Base-by-base conservation (phyloP, 2,797 vertebrate genomes). In the Podargus strigoides region DNA sequence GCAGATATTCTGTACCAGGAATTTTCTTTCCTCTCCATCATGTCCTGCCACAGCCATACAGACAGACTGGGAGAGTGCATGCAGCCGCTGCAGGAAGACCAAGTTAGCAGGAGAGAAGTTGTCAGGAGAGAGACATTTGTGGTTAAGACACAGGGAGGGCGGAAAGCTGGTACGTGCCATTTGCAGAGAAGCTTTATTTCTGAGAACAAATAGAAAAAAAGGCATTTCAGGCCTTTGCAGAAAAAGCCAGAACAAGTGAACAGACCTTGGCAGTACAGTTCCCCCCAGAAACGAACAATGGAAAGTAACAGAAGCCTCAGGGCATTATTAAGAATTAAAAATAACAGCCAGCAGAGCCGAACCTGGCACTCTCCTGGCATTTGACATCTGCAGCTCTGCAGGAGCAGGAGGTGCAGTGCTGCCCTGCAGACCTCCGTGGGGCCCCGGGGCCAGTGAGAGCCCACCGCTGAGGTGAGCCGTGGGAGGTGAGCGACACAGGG, bases 221-320 rank as follows among this genome's bases (percentile, higher is more conserved):
- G 69, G 49, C 52, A 77, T 90, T 91, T 91, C 50, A 90, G 44
- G 68, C 79, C 70, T 89, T 63, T 93, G 77, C 94, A 96, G 86
- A 88, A 92, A 89, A 94, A 85, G 63, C 49, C 85, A 74, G 83
- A 89, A 78, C 62, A 94, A 95, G 87, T 81, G 95, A 98, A 96
- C 79, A 92, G 70, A 91, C 74, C 78, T 94, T 93, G 84, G 94
- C 91, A 76, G 68, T 41, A 39, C 53, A 59, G 79, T 87, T 32
- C 73, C 77, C 79, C 91, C 93, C 49, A 74, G 77, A 77, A 78
- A 36, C 0, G 30, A 92, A 85, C 70, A 92, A 87, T 66, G 76
- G 62, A 84, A 94, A 96, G 86, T 90, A 97, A 96, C 68, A 92
- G 62, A 73, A 59, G 83, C 88, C 72, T 92, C 78, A 19, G 84